These are phyloP conservation scores for Chydorus sphaericus DNA, from an alignment of 2,888 invertebrate species.

Conservation along the genomic window DNA sequence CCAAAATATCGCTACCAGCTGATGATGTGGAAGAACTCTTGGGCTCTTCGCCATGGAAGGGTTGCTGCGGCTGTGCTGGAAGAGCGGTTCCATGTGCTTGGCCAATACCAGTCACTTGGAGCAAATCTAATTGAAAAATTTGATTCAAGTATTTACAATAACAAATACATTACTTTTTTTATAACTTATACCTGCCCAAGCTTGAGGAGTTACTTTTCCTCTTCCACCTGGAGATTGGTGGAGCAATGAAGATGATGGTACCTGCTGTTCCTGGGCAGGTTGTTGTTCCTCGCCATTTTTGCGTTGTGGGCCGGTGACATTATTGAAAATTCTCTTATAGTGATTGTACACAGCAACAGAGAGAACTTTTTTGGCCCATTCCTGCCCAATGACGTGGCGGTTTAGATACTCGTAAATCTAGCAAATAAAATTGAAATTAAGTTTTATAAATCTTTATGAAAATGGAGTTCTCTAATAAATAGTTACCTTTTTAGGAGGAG, in stretches of 20 bases:
- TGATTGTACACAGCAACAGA: slow-evolving; percentile 98
- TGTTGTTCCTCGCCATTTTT: slow-evolving; percentile 7
- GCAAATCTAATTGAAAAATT: slow-evolving; percentile 46
- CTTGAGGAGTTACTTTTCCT: slow-evolving; percentile 13
- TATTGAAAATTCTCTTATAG: slow-evolving; percentile 93
- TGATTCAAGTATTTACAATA: background rate
- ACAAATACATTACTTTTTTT: background rate
- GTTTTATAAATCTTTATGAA: background rate
- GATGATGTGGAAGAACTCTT: slow-evolving; percentile 10
- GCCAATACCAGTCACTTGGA: slow-evolving; percentile 68
- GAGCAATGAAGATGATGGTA: too few relatives aligned
- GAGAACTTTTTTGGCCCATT: slow-evolving; percentile 90
- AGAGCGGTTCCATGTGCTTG: slow-evolving; percentile 42
- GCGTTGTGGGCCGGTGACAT: slow-evolving; percentile 27
- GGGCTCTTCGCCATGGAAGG: background rate
- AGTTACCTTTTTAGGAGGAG: slow-evolving; percentile 69
- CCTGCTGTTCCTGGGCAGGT: slow-evolving; percentile 1
- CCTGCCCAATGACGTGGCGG: slow-evolving; percentile 93
- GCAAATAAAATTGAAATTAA: slow-evolving; percentile 17
- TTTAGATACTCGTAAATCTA: slow-evolving; percentile 90
- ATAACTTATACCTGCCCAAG: slow-evolving; percentile 12
- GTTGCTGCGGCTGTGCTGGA: slow-evolving; percentile 17
- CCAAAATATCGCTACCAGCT: slow-evolving; percentile 57
- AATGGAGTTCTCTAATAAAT: background rate
- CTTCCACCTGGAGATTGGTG: too few relatives aligned